Percentiles rank a stretch among this genome's conserved stretches.
phyloP scores from a whole-genome alignment of 2,113 vertebrate genomes.

The Anhinga anhinga region DNA sequence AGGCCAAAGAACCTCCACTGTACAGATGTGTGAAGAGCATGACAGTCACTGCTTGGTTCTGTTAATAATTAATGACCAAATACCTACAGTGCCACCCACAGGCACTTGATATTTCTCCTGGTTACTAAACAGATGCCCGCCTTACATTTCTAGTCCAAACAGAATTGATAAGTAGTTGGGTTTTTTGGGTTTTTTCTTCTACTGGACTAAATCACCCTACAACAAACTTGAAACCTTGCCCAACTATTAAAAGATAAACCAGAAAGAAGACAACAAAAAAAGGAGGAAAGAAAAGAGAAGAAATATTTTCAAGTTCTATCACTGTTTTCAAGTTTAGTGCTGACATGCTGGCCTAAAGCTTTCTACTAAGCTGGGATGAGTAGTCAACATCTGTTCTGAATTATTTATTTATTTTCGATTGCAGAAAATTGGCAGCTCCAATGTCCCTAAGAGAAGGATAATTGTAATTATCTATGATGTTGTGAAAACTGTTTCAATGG shows the following conservation, averaged over 20 bases:
- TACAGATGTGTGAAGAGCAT: background rate
- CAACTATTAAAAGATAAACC: background rate
- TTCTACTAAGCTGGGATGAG: conserved; percentile 23
- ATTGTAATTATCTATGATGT: conserved; percentile 70
- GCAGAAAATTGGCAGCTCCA: conserved; percentile 60
- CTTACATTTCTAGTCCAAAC: background rate
- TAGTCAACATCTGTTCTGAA: conserved; percentile 63
- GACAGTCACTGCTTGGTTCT: background rate
- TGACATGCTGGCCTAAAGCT: conserved; percentile 48
- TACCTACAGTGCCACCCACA: conserved; percentile 24
- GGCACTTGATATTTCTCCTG: background rate
- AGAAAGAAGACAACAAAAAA: background rate
- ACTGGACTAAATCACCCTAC: background rate
- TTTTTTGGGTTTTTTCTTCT: background rate
- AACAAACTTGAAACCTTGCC: background rate
- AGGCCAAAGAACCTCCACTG: background rate
- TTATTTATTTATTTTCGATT: conserved; percentile 65
- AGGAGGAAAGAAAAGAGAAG: background rate
- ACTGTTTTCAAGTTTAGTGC: conserved; percentile 10
- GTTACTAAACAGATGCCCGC: background rate
- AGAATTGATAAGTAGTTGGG: background rate
- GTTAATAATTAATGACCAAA: conserved; percentile 21
- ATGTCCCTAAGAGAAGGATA: conserved; percentile 68
- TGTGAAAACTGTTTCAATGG: conserved; percentile 58
- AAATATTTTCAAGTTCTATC: background rate